Base-by-base conservation (phyloP, 2,888 invertebrate species). In the Ernsta delagoae region DNA sequence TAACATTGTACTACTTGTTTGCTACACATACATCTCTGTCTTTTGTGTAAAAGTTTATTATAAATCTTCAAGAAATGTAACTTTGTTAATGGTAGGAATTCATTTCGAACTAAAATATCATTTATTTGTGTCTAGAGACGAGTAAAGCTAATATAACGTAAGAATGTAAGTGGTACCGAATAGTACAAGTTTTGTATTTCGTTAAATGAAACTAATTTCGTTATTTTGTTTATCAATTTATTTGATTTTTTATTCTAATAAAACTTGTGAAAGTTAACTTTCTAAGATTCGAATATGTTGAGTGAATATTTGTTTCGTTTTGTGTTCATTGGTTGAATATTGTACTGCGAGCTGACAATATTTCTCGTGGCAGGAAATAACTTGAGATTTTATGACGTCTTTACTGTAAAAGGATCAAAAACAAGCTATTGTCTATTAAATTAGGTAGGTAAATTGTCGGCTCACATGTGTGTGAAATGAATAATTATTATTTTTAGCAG, bases 141-240 rank as follows among this genome's bases (percentile, higher is more conserved):
- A 24, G 24, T 24, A 34, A 16, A 34, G 45, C 57, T 45, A 16
- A 36, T 57, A 3, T 65, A 45, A 56, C 31, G 5, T 45, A 45
- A 34, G 34, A 31, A 8, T 0, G 9, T 11, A 5, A 16, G 50
- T 2, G 16, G 77, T 79, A 83, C 83, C 84, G 74, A 81, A 85
- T 81, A 88, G 88, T 88, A 87, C 88, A 88, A 88, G 80, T 78
- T 81, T 83, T 83, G 83, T 83, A 83, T 85, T 86, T 77, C 5
- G 5, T 7, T 39, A 39, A 70, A 57, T 45, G 53, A 57, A 5
- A 3, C 5, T 4, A 24, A 4, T 36, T 6, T 59, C 12, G n/a
- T n/a, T n/a, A n/a, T n/a, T n/a, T n/a, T n/a, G n/a, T 60, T 43
- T 43, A 53, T 53, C 59, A 48, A 48, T 43, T 43, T 12, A 53